A percentile compares a stretch with the other conserved stretches of the same genome.
Conservation (phyloP, 2,888 invertebrate genomes). For the Unio delphinus region DNA sequence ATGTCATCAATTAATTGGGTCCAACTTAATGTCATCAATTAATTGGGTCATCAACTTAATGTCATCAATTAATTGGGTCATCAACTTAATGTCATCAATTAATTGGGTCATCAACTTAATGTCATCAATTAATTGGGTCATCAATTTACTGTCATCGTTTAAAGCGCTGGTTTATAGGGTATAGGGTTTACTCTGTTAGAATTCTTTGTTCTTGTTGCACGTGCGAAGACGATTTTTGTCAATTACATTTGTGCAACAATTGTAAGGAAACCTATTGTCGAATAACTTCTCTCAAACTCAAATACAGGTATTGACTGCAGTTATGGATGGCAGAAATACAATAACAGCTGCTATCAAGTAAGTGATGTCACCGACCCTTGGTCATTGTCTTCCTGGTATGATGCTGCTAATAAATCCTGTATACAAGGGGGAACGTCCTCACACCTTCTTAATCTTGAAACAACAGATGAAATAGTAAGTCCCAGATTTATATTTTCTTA, state of each 20-base stretch:
- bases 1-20: no score
- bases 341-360: slow-evolving; percentile 35
- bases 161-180: background rate
- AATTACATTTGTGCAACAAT: background rate
- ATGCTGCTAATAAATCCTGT: slow-evolving; percentile 31
- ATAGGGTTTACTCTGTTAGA: background rate
- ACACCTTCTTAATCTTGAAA: slow-evolving; percentile 37
- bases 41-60: no score
- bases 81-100: no score
- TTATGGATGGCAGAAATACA: slow-evolving; percentile 30
- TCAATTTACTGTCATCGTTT: no score
- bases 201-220: background rate
- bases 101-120: no score
- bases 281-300: no score
- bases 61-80: no score
- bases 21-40: no score
- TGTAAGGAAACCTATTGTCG: no score
- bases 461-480: slow-evolving; percentile 32
- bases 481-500: background rate
- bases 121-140: no score
- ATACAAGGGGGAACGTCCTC: slow-evolving; percentile 12
- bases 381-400: slow-evolving; percentile 34
- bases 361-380: slow-evolving; percentile 35
- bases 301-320: slow-evolving; percentile 23
- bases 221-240: background rate